Base-by-base conservation (phyloP, 2,797 vertebrate genomes). In the Cynopterus sphinx region DNA sequence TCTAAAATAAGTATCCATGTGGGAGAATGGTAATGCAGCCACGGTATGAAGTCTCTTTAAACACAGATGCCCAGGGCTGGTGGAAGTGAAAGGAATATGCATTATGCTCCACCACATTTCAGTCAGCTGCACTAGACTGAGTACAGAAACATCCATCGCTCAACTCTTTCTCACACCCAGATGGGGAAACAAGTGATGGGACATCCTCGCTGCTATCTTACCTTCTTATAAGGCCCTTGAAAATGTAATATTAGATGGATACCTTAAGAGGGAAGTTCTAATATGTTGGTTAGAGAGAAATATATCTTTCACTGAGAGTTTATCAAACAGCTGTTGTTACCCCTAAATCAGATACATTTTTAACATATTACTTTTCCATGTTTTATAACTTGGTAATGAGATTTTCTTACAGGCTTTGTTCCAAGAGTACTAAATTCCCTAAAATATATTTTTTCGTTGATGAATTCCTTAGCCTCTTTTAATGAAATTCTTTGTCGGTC, bases 371-470 rank as follows among this genome's bases (percentile, higher is more conserved):
- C 63, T 67, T 73, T 94, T 73, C 26, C 61, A 77, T 36, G 6
- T 91, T 87, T 90, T 71, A 70, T 83, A 90, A 55, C 41, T 68
- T 31, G 13, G 33, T 87, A 70, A 61, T 94, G 57, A 74, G 59
- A 79, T 86, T 96, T 92, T 94, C 74, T 71, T 67, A 36, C 78
- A 90, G 31, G 41, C 36, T 94, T 94, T 78, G 73, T 81, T 68
- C 31, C 13, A 55, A 39, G 31, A 83, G 11, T 28, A 70, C 36
- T 39, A 82, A 78, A 90, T 74, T 74, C 15, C 55, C 41, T 31
- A 26, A 93, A 79, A 84, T 83, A 15, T 77, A 43, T 63, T 21
- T 74, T 22, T 70, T 77, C 63, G 59, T 59, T 28, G 59, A 49
- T 68, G 53, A 77, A 61, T 46, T 43, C 43, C 92, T 92, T 95